These are phyloP conservation scores for Rhingia rostrata DNA, from an alignment of 2,888 invertebrate species.

Conservation along the genomic window DNA sequence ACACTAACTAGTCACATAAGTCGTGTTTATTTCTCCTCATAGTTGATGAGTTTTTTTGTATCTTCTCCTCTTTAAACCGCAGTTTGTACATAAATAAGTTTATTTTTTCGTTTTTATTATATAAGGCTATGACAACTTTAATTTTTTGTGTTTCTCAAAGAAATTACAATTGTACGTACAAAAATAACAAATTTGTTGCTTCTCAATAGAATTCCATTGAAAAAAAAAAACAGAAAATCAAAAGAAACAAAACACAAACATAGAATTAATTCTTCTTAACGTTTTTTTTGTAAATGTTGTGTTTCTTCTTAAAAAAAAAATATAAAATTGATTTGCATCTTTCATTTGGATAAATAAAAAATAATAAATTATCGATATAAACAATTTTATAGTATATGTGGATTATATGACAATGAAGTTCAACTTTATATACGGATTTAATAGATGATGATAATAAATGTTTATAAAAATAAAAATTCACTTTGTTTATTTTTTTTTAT, in stretches of 20 bases:
- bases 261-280: conserved; percentile 6
- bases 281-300: conserved; percentile 54
- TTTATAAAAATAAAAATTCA: conserved; percentile 49
- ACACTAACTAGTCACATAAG: conserved; percentile 66
- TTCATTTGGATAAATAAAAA: conserved; percentile 26
- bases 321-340: conserved; percentile 33
- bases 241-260: conserved; percentile 12
- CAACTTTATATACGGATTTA: conserved; percentile 71
- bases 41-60: conserved; percentile 8
- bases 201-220: conserved; percentile 39
- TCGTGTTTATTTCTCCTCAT: conserved; percentile 1
- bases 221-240: conserved; percentile 11
- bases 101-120: conserved; percentile 5
- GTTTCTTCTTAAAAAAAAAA: conserved; percentile 31
- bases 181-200: conserved; percentile 48
- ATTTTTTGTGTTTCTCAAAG: conserved; percentile 42
- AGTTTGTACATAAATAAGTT: conserved; percentile 2
- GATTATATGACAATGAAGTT: conserved; percentile 43
- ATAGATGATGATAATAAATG: conserved; percentile 71
- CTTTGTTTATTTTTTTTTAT: neutral
- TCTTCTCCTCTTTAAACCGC: conserved; percentile 6
- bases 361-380: conserved; percentile 30
- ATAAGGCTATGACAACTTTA: conserved; percentile 36
- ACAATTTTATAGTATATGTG: conserved; percentile 44
- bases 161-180: conserved; percentile 48